Evolutionary conservation across 2,888 invertebrate genomes (phyloP).

Genomic region (Diadegma fenestrale): DNA sequence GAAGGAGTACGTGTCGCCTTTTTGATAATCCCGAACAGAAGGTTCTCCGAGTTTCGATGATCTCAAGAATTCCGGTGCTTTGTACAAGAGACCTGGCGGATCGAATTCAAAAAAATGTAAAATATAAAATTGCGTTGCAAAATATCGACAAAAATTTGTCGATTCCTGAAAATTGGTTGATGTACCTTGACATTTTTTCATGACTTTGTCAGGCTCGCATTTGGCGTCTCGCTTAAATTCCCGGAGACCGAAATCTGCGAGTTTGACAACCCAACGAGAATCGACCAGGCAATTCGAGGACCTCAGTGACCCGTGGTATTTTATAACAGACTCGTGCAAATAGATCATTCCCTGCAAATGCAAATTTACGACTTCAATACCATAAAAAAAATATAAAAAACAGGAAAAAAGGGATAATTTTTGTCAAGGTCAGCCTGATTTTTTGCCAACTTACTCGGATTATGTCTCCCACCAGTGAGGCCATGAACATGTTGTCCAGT

Average conservation of each 20-base stretch:
- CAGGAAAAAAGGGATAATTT: not conserved
- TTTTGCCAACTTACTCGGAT: constrained; percentile 90
- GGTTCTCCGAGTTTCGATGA: constrained; percentile 72
- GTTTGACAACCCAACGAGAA: constrained; percentile 97
- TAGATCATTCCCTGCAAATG: constrained; percentile 93
- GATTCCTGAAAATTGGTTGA: not conserved
- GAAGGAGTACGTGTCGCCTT: constrained; percentile 95
- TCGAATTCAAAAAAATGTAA: not conserved
- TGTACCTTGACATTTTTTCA: constrained; percentile 91
- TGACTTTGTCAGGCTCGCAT: constrained; percentile 87
- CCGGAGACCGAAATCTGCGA: constrained; percentile 95
- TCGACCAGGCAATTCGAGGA: constrained; percentile 97
- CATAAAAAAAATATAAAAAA: not conserved
- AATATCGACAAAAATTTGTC: not conserved
- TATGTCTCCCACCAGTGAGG: constrained; percentile 97
- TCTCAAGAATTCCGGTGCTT: constrained; percentile 91
- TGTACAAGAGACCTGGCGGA: constrained; percentile 89
- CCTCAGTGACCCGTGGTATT: constrained; percentile 91
- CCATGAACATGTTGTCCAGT: constrained; percentile 98
- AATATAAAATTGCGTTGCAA: not conserved
- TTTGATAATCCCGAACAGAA: constrained; percentile 86
- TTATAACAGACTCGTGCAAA: constrained; percentile 94
- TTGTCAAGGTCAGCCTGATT: not conserved
- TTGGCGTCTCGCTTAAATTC: constrained; percentile 93
- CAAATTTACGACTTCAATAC: constrained; percentile 65